A percentile compares a stretch with the other conserved stretches of the same genome.
phyloP scores from a whole-genome alignment of 2,888 invertebrate species.

The Electrophaes corylata region DNA sequence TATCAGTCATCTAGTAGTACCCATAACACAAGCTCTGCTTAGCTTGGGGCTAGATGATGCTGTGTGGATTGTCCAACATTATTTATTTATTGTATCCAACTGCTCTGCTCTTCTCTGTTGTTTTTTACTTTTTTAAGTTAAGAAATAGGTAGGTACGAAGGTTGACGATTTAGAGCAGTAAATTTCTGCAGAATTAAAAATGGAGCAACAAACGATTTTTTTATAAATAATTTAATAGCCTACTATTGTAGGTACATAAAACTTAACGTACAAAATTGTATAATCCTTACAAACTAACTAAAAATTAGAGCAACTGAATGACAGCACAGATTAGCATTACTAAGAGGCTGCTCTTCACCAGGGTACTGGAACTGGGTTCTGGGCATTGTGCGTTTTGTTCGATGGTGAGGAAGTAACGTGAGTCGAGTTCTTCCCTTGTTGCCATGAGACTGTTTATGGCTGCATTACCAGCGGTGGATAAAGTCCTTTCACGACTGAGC shows the following conservation, averaged over 20 bases:
- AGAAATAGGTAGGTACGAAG: too few relatives aligned
- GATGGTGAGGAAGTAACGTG: conserved; percentile 59
- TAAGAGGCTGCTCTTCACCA: conserved; percentile 67
- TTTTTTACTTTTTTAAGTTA: too few relatives aligned
- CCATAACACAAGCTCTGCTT: too few relatives aligned
- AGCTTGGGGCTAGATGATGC: too few relatives aligned
- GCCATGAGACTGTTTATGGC: conserved; percentile 53
- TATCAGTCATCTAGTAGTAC: too few relatives aligned
- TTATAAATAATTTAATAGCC: not conserved
- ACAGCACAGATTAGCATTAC: conserved; percentile 46
- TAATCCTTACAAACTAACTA: not conserved
- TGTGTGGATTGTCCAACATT: too few relatives aligned
- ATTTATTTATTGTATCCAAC: too few relatives aligned
- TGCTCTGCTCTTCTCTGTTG: too few relatives aligned
- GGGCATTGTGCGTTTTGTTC: conserved; percentile 59
- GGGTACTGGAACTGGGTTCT: conserved; percentile 62
- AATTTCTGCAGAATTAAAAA: too few relatives aligned
- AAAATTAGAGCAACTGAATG: not conserved
- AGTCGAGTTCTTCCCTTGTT: conserved; percentile 55
- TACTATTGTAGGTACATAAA: not conserved
- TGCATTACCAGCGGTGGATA: conserved; percentile 42
- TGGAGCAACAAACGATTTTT: not conserved
- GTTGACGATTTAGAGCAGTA: too few relatives aligned
- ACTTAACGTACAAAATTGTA: not conserved
- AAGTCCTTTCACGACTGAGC: conserved; percentile 60